Evolutionary conservation across 2,797 vertebrate species (phyloP).

Genomic region (Hybognathus amarus): DNA sequence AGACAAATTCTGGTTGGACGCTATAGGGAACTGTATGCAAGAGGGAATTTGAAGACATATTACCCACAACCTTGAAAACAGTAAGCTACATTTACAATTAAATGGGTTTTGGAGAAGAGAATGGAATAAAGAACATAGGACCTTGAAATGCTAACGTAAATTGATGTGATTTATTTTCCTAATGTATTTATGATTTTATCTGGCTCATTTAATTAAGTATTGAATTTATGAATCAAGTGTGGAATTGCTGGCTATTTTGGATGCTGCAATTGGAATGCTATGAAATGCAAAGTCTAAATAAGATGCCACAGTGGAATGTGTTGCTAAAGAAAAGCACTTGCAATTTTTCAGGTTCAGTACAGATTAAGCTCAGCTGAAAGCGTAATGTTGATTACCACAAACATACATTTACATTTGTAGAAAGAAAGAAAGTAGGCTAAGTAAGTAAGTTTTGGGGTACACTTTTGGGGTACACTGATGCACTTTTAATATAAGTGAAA

Average conservation of each 20-base stretch:
- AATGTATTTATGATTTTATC: constrained; percentile 62
- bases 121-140: constrained; percentile 30
- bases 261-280: constrained; percentile 52
- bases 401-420: background rate
- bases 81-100: constrained; percentile 59
- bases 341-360: background rate
- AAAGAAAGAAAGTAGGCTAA: background rate
- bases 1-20: constrained; percentile 39
- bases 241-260: constrained; percentile 50
- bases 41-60: constrained; percentile 52
- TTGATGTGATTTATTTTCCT: constrained; percentile 57
- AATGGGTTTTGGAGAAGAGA: constrained; percentile 52
- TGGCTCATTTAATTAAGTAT: constrained; percentile 62
- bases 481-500: background rate
- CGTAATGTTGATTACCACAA: background rate
- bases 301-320: constrained; percentile 47
- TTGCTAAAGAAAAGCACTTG: constrained; percentile 27
- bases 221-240: constrained; percentile 60
- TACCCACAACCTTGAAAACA: constrained; percentile 54
- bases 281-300: constrained; percentile 55
- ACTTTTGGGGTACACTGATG: background rate
- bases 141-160: constrained; percentile 58
- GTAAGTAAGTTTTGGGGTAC: background rate
- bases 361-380: background rate
- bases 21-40: constrained; percentile 49